Base-by-base conservation (phyloP, 2,888 invertebrate genomes). In the Drosophila kambysellisi region DNA sequence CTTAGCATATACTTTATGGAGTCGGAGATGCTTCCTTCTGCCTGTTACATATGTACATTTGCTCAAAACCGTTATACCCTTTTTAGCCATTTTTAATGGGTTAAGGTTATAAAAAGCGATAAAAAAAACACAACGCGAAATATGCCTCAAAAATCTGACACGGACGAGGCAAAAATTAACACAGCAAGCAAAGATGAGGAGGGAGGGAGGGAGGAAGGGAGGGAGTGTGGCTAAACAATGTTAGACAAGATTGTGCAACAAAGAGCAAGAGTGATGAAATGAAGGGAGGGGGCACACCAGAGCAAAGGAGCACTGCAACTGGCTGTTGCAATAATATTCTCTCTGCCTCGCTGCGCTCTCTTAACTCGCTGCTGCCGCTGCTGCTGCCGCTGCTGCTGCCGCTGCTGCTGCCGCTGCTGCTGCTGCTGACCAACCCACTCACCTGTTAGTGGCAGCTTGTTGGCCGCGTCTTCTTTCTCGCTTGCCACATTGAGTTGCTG, bases 241-340 rank as follows among this genome's bases (percentile, higher is more conserved):
- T 85, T 85, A 90, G 83, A 85, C 81, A 90, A 90, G 85, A 85
- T 85, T 90, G 85, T 90, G 85, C 87, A 80, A 76, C 90, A 90
- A 82, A 90, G 83, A 76, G 54, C 72, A 76, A 70, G 64, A 51
- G 41, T 61, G 67, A 70, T 46, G 58, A 50, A 11, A 15, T 35
- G 11, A 29, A 35, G 51, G 35, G 46, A 29, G 20, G 39, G 25
- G 25, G 25, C 25, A 25, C 12, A 32, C 8, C 17, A 20, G 15
- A 5, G 46, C 46, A 41, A 33, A 56, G 43, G 82, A 73, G 68
- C 81, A 75, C 43, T 81, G 88, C 83, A 89, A 72, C 66, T 74
- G 43, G 70, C 71, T 68, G 46, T 65, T 83, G 81, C 81, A 70
- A 75, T 81, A 76, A 73, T 74, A 62, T 20, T 12, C 33, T 25